Percentiles rank a stretch among this genome's conserved stretches.
These are phyloP conservation scores for Ephestia elutella DNA, from an alignment of 1,140 invertebrate genomes.

Conservation along the genomic window DNA sequence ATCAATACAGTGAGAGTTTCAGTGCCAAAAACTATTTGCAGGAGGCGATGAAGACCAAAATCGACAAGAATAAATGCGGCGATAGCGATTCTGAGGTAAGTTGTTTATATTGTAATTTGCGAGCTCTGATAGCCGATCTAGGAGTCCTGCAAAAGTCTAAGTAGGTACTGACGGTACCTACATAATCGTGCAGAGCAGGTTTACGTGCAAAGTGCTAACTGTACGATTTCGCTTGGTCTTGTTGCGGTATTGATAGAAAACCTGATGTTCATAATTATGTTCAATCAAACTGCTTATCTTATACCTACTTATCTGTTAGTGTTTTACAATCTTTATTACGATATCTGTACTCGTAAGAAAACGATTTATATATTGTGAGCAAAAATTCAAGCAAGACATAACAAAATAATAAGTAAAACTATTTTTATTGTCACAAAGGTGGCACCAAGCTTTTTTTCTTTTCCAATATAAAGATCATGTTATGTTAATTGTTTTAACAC, in stretches of 20 bases:
- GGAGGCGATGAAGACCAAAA: conserved; percentile 70
- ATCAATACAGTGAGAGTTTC: conserved; percentile 55
- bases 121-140: not conserved
- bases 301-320: too few relatives aligned
- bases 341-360: too few relatives aligned
- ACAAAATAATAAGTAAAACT: too few relatives aligned
- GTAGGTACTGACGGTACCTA: conserved; percentile 6
- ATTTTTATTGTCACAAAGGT: too few relatives aligned
- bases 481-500: too few relatives aligned
- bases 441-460: too few relatives aligned
- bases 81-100: conserved; percentile 61
- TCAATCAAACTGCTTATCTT: too few relatives aligned
- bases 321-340: too few relatives aligned
- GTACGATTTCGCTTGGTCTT: not conserved
- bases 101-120: conserved; percentile 33
- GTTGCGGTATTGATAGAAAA: not conserved
- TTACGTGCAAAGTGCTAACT: conserved; percentile 3
- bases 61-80: conserved; percentile 62
- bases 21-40: conserved; percentile 49
- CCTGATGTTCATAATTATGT: not conserved
- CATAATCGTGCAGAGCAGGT: conserved; percentile 7
- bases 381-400: too few relatives aligned
- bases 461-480: too few relatives aligned
- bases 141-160: not conserved
- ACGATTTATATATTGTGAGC: too few relatives aligned